A percentile compares a stretch with the other conserved stretches of the same genome.
phyloP scores from a whole-genome alignment of 2,888 invertebrate genomes.

The Nomada fabriciana region DNA sequence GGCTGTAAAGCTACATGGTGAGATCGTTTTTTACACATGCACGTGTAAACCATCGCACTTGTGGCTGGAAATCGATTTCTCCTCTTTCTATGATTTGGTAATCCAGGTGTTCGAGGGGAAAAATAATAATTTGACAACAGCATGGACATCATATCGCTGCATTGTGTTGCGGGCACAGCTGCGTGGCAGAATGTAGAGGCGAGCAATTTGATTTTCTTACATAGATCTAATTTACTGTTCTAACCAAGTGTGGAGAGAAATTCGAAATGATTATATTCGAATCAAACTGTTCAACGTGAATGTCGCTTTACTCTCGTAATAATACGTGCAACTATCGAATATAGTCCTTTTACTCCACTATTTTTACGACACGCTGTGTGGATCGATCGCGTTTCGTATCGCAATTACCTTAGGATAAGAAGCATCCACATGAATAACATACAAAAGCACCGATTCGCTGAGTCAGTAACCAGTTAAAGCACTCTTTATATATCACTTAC shows the following conservation, averaged over 20 bases:
- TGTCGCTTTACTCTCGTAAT: constrained; percentile 28
- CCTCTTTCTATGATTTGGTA: constrained; percentile 31
- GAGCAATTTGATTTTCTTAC: constrained; percentile 9
- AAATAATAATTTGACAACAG: constrained; percentile 33
- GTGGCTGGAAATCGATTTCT: constrained; percentile 6
- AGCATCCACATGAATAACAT: constrained; percentile 48
- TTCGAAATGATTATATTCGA: constrained; percentile 14
- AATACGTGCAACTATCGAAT: constrained; percentile 30
- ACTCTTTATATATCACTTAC: constrained; percentile 24
- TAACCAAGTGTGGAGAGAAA: not conserved
- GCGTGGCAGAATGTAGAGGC: constrained; percentile 44
- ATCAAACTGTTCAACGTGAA: constrained; percentile 17
- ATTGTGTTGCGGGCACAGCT: constrained; percentile 32
- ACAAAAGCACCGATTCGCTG: constrained; percentile 22
- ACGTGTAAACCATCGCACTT: constrained; percentile 38
- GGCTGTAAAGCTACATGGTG: constrained; percentile 44
- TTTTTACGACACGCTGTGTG: constrained; percentile 46
- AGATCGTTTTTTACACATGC: constrained; percentile 26
- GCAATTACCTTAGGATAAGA: constrained; percentile 47
- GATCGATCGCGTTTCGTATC: constrained; percentile 53
- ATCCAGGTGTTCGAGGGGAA: constrained; percentile 1
- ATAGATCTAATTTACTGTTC: not conserved
- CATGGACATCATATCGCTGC: constrained; percentile 52
- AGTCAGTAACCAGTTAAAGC: constrained; percentile 34
- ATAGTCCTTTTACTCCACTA: constrained; percentile 41